phyloP scores from a whole-genome alignment of 2,888 invertebrate species.

The Mythimna impura region DNA sequence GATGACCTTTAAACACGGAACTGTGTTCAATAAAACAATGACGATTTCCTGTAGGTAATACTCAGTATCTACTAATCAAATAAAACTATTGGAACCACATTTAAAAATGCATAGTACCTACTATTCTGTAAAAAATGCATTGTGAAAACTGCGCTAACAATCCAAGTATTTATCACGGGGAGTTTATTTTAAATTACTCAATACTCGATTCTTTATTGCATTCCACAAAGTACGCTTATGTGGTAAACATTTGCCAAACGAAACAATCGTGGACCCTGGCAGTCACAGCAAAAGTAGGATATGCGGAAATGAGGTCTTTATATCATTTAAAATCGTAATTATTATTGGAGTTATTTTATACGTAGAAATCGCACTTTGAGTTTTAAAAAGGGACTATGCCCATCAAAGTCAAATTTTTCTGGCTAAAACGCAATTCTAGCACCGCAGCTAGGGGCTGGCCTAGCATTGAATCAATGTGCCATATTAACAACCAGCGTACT shows the following conservation, averaged over 20 bases:
- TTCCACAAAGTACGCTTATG: too few relatives aligned
- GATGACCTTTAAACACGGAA: conserved; percentile 29
- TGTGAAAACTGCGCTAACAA: neutral
- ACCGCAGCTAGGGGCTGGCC: neutral
- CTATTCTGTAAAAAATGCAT: too few relatives aligned
- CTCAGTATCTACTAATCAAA: neutral
- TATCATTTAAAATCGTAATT: too few relatives aligned
- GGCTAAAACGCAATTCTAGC: neutral
- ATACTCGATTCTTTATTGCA: too few relatives aligned
- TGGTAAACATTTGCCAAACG: too few relatives aligned
- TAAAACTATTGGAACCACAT: neutral
- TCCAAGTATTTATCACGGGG: too few relatives aligned
- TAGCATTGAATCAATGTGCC: neutral
- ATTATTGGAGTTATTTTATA: too few relatives aligned
- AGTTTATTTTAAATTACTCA: neutral
- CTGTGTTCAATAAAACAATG: conserved; percentile 16
- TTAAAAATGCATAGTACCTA: neutral
- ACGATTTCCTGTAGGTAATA: neutral
- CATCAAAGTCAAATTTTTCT: neutral
- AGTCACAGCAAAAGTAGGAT: too few relatives aligned
- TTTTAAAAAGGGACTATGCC: too few relatives aligned
- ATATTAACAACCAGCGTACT: neutral
- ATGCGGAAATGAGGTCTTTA: too few relatives aligned
- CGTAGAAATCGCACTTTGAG: neutral
- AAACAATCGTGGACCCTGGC: too few relatives aligned